Percentiles rank a stretch among this genome's conserved stretches.
Evolutionary conservation across 1,140 invertebrate genomes (phyloP).

Genomic region (Nixonia krombeini): DNA sequence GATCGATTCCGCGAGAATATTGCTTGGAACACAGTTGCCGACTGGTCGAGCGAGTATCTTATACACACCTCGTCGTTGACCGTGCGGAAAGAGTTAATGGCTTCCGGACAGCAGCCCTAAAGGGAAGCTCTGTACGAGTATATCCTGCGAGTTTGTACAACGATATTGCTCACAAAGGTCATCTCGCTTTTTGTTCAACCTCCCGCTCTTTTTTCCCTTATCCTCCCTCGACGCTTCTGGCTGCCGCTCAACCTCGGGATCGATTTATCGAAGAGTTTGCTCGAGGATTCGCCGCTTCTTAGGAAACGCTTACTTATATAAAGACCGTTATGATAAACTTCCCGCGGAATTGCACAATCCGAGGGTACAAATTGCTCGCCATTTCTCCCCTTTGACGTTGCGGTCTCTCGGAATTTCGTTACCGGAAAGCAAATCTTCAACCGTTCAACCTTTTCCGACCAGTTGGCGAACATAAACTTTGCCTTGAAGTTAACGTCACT

Average conservation of each 20-base stretch:
- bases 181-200: constrained; percentile 24
- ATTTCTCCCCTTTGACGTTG: too few species aligned
- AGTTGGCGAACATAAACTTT: too few species aligned
- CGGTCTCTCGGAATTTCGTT: too few species aligned
- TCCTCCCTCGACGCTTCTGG: constrained; percentile 7
- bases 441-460: too few species aligned
- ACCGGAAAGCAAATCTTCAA: too few species aligned
- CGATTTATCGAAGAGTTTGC: constrained; percentile 21
- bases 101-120: constrained; percentile 42
- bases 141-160: constrained; percentile 29
- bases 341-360: too few species aligned
- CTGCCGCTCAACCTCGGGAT: constrained; percentile 24
- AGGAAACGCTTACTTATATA: too few species aligned
- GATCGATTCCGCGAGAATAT: constrained; percentile 24
- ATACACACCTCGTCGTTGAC: constrained; percentile 19
- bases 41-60: constrained; percentile 25
- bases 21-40: constrained; percentile 5
- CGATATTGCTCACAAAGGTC: constrained; percentile 41
- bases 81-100: constrained; percentile 42
- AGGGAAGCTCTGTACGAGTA: constrained; percentile 30
- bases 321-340: too few species aligned
- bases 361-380: too few species aligned
- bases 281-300: too few species aligned
- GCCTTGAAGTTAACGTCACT: too few species aligned
- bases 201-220: constrained; percentile 5